Percentiles rank a stretch among this genome's conserved stretches.
These are phyloP conservation scores for Motacilla alba DNA, from an alignment of 2,113 vertebrate species.

Conservation along the genomic window DNA sequence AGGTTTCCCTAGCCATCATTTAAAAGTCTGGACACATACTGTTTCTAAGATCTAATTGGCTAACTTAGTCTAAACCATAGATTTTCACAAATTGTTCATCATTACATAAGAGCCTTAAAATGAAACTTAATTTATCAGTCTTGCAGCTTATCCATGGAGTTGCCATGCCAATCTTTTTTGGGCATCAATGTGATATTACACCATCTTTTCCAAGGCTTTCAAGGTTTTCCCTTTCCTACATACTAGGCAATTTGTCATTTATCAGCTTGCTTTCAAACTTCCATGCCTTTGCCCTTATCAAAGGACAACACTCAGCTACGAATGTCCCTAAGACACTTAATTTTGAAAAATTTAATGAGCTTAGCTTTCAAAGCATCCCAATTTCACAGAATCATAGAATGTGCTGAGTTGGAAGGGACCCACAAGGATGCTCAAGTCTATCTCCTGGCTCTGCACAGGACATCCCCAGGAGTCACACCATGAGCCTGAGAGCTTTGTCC, in stretches of 20 bases:
- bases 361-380: background rate
- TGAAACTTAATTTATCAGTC: background rate
- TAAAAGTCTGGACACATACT: background rate
- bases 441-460: background rate
- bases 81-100: background rate
- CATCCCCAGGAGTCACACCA: background rate
- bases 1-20: background rate
- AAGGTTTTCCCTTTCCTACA: background rate
- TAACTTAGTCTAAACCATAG: background rate
- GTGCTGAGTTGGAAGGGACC: background rate
- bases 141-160: background rate
- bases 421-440: fast-evolving
- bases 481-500: fast-evolving
- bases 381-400: background rate
- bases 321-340: background rate
- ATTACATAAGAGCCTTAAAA: background rate
- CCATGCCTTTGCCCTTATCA: background rate
- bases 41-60: background rate
- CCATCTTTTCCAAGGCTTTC: background rate
- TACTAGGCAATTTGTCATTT: background rate
- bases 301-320: background rate
- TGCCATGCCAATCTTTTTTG: background rate
- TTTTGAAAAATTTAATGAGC: background rate
- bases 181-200: background rate
- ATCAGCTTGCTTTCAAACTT: background rate